These are phyloP conservation scores for Abramis brama DNA, from an alignment of 2,113 vertebrate species.

Conservation along the genomic window DNA sequence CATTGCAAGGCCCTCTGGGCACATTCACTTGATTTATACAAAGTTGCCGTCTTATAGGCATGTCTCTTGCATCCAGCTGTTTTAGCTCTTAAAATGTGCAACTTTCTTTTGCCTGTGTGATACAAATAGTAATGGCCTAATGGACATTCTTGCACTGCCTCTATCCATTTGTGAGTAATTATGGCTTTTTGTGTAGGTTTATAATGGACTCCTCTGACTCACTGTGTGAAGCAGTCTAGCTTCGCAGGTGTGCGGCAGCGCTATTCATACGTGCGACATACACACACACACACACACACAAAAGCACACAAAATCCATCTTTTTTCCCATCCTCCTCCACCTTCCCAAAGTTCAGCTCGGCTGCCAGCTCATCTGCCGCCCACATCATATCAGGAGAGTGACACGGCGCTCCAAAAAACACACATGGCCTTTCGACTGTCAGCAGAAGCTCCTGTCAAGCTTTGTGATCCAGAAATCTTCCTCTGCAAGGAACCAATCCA, in stretches of 20 bases:
- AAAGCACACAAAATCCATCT: conserved; percentile 42
- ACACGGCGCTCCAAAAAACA: conserved; percentile 5
- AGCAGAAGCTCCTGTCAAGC: conserved; percentile 45
- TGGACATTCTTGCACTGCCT: conserved; percentile 45
- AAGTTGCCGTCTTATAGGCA: conserved; percentile 19
- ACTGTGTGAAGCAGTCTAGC: conserved; percentile 41
- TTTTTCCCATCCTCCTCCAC: conserved; percentile 27
- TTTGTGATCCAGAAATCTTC: conserved; percentile 35
- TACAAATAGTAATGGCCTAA: conserved; percentile 52
- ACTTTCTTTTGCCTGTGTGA: conserved; percentile 41
- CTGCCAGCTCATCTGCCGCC: conserved; percentile 36
- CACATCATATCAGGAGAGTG: conserved; percentile 37
- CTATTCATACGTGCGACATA: conserved; percentile 36
- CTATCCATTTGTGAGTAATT: conserved; percentile 53
- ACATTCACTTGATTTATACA: conserved; percentile 11
- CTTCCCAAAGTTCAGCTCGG: conserved; percentile 41
- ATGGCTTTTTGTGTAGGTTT: conserved; percentile 41
- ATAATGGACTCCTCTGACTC: conserved; percentile 54
- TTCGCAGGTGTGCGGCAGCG: conserved; percentile 50
- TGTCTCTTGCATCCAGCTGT: not conserved
- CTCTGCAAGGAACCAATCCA: not conserved
- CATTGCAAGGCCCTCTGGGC: not conserved
- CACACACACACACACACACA: conserved; percentile 4
- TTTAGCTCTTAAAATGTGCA: conserved; percentile 29
- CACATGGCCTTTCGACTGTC: conserved; percentile 30